Evolutionary conservation across 2,113 vertebrate species (phyloP), one percentile per base, ranked within the genome.

Genomic region (Callipepla squamata): DNA sequence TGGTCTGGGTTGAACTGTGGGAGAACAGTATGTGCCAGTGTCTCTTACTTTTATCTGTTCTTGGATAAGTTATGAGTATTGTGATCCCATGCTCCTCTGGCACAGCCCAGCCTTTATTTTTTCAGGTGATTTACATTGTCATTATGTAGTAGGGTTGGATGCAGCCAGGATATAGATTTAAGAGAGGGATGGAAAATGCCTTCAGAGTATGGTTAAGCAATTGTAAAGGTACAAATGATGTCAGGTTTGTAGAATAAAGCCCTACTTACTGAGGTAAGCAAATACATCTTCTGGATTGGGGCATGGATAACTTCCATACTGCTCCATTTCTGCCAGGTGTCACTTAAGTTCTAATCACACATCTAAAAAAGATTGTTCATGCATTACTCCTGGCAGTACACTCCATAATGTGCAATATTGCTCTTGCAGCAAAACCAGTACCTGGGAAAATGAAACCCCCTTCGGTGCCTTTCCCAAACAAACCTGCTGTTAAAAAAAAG

Each of bases 401-500:
- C 68, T 89, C 23, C 5, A 4, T 92, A 72, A 93, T 5, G 34
- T 75, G 53, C 92, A 92, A 65, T 78, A 65, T 57, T 4, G 3
- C 18, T 11, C 17, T 94, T 96, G 63, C 97, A 97, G 96, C 8
- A 61, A 87, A 36, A 32, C 3, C 1, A 14, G 3, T 1, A 36
- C 8, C 4, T 44, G 50, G 3, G 45, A 96, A 48, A 78, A 9
- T 6, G 1, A 89, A 26, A 36, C 4, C 11, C 2, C 4, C 3
- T 75, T 19, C 21, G 36, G 44, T 0, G 0, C 12, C 18, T 68
- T 1, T 13, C 55, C 2, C 9, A 57, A 70, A 26, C 59, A 92
- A 4, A 73, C 1, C 0, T 1, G 0, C 0, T 25, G 11, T 0
- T 72, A 65, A 65, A 6, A 96, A 44, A 72, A 93, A 93, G 66